Percentiles rank a stretch among this genome's conserved stretches.
Conservation (phyloP, 2,888 invertebrate species). For the Embidobia sp. region DNA sequence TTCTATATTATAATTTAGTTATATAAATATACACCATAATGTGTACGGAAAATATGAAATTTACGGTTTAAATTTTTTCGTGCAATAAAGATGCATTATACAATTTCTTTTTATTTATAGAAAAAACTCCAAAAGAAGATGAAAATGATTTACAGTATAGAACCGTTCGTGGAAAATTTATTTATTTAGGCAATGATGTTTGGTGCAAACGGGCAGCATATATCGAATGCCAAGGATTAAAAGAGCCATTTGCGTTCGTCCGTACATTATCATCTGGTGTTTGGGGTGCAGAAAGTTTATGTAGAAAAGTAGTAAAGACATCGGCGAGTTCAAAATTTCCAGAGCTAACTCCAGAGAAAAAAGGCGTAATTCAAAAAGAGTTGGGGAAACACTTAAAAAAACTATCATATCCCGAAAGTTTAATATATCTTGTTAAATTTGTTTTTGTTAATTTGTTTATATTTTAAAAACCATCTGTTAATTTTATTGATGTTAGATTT, state of each 20-base stretch:
- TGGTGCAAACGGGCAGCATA: constrained; percentile 17
- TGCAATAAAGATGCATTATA: no score
- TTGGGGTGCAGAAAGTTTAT: constrained; percentile 10
- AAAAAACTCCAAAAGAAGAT: no score
- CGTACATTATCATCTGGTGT: constrained; percentile 1
- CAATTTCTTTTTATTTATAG: no score
- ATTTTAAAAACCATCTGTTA: no score
- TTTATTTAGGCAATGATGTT: constrained; percentile 8
- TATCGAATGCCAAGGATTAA: not conserved
- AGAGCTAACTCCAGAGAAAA: constrained; percentile 10
- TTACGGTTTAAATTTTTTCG: no score
- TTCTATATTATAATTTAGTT: no score
- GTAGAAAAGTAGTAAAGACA: not conserved
- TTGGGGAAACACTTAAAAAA: not conserved
- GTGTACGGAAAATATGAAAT: no score
- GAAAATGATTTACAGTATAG: no score
- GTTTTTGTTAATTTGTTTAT: no score
- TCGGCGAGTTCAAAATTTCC: not conserved
- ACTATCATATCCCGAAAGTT: not conserved
- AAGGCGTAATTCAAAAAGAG: not conserved
- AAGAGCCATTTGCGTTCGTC: constrained; percentile 4
- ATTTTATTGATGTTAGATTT: no score
- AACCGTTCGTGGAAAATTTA: not conserved
- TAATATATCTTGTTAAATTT: no score
- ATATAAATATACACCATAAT: no score